Evolutionary conservation across 2,113 vertebrate species (phyloP).

Genomic region (Gasterosteus aculeatus): DNA sequence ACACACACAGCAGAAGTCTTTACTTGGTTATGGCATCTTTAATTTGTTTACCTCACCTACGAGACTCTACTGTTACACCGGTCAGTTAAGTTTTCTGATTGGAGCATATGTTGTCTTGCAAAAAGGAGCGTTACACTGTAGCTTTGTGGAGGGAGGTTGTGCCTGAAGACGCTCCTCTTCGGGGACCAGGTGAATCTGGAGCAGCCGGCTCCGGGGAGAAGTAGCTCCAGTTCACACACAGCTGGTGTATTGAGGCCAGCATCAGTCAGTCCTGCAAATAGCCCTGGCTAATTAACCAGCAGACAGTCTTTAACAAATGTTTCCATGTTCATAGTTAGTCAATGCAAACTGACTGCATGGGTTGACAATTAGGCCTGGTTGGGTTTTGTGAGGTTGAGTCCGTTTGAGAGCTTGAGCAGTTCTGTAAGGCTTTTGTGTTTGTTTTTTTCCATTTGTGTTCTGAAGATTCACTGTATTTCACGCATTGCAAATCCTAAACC

Average conservation of each 20-base stretch:
- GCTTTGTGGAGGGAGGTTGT: conserved; percentile 35
- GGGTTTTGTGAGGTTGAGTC: not conserved
- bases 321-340: conserved; percentile 5
- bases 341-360: not conserved
- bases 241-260: conserved; percentile 48
- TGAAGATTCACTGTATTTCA: not conserved
- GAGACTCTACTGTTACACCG: not conserved
- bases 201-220: conserved; percentile 66
- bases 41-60: not conserved
- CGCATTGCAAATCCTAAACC: conserved; percentile 5
- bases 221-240: conserved; percentile 63
- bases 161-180: conserved; percentile 38
- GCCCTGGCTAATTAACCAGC: conserved; percentile 53
- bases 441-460: not conserved
- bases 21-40: not conserved
- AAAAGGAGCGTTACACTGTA: conserved; percentile 14
- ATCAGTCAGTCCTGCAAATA: conserved; percentile 66
- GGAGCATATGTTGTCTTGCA: not conserved
- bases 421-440: not conserved
- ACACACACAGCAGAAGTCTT: not conserved
- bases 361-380: not conserved
- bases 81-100: not conserved
- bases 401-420: not conserved
- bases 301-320: conserved; percentile 26
- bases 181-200: conserved; percentile 68